Evolutionary conservation across 2,888 invertebrate genomes (phyloP), one percentile per base, ranked within the genome.

Genomic region (Andrena minutula): DNA sequence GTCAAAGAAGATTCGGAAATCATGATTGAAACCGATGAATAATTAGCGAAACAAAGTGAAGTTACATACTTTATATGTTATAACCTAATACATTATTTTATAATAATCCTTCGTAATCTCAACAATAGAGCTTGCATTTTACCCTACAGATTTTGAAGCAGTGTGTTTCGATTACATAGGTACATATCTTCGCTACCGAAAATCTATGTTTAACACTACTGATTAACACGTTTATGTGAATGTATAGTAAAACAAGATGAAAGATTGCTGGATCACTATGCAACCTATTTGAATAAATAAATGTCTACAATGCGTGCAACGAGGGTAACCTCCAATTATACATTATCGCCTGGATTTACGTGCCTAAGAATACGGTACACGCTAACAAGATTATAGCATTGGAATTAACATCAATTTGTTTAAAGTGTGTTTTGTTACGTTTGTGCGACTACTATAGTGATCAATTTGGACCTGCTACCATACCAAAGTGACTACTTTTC

Each of bases 291-390:
- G 56, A 49, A 63, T 53, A n/a, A 53, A 56, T 61, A 70, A 30
- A 69, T 79, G 47, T 60, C 23, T 79, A 75, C 61, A 49, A 73
- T 88, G 80, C 83, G 82, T 88, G 88, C 81, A 82, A 81, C 72
- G 64, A 71, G 30, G 51, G 16, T 64, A 83, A 74, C 74, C 66
- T 77, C 81, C 82, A 80, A 78, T 85, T 85, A 80, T 63, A 51
- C 83, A 83, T 85, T 82, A 85, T 47, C 72, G 58, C 58, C 56
- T 32, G 23, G 64, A n/a, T 74, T 70, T 84, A 60, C 75, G 75
- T 88, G 87, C 64, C 69, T 65, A 66, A 71, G 51, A 60, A 35
- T 85, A 73, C 23, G 53, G 63, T 75, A 88, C 47, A 80, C 81
- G 85, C 66, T 74, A 56, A 60, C 23, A 72, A 79, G 76, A 86